Conservation (phyloP, 2,888 invertebrate species). For the Trichogramma evanescens region DNA sequence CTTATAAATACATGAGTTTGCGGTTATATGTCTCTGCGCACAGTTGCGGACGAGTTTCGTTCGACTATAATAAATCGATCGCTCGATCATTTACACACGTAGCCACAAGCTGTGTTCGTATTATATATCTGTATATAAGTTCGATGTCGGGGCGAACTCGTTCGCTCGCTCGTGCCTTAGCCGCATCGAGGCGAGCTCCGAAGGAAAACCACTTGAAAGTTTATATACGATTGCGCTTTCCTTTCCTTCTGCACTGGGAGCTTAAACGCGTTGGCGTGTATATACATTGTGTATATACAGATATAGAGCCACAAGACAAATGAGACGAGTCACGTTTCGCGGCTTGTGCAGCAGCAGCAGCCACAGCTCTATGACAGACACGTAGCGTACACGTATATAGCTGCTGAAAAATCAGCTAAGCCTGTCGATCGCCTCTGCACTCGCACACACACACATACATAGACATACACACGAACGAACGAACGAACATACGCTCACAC, state of each 20-base stretch:
- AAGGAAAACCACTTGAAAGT: conserved; percentile 16
- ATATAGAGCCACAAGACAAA: background rate
- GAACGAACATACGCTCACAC: no score
- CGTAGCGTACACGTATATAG: background rate
- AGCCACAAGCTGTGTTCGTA: no score
- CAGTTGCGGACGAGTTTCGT: background rate
- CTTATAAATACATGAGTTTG: background rate
- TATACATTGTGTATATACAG: no score
- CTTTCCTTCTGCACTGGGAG: background rate
- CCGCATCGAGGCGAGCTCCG: conserved; percentile 2
- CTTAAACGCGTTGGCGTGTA: no score
- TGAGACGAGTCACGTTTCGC: conserved; percentile 11
- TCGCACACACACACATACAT: background rate
- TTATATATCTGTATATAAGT: no score
- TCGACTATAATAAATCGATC: conserved; percentile 3
- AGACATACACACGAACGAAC: background rate
- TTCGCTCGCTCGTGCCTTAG: background rate
- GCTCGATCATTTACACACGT: background rate
- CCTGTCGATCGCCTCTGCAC: background rate
- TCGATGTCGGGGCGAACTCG: background rate
- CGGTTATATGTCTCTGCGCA: background rate
- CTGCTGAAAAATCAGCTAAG: background rate
- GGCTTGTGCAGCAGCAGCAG: background rate
- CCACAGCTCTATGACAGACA: conserved; percentile 6
- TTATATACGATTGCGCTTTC: conserved; percentile 13